Evolutionary conservation across 1,140 invertebrate species (phyloP).

Genomic region (Pogonognathellus flavescens): DNA sequence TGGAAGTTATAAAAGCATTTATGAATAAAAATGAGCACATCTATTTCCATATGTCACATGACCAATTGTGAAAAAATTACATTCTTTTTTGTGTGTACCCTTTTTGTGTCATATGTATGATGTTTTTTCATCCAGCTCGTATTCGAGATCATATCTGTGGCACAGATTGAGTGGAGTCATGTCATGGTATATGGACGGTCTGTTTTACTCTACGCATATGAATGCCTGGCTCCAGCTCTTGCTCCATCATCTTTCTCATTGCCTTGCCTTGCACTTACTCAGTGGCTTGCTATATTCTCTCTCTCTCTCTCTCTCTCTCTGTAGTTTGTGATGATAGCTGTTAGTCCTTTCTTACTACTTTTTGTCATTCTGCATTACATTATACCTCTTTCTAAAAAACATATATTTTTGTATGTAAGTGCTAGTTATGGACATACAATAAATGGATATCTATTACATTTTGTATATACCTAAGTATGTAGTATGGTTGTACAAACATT

Average conservation of each 20-base stretch:
- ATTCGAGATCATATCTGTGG: neutral
- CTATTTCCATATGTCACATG: constrained; percentile 9
- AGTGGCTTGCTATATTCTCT: neutral
- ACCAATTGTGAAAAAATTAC: neutral
- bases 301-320: neutral
- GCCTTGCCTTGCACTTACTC: neutral
- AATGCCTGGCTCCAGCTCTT: neutral
- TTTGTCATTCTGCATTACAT: too few species aligned
- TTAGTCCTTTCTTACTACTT: too few species aligned
- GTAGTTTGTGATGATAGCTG: neutral
- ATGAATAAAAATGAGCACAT: neutral
- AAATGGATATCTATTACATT: neutral
- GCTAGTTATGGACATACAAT: neutral
- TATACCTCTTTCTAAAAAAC: too few species aligned
- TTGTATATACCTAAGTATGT: too few species aligned
- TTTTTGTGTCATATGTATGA: neutral
- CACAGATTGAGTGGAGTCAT: constrained; percentile 19
- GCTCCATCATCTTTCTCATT: too few species aligned
- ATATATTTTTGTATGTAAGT: too few species aligned
- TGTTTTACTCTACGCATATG: neutral
- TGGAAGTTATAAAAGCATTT: too few species aligned
- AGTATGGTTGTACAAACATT: neutral
- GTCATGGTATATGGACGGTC: neutral
- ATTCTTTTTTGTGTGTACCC: neutral
- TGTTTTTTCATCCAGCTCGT: neutral